Percentiles rank a stretch among this genome's conserved stretches.
Evolutionary conservation across 2,113 vertebrate genomes (phyloP).

Genomic region (Zosterops japonicus): DNA sequence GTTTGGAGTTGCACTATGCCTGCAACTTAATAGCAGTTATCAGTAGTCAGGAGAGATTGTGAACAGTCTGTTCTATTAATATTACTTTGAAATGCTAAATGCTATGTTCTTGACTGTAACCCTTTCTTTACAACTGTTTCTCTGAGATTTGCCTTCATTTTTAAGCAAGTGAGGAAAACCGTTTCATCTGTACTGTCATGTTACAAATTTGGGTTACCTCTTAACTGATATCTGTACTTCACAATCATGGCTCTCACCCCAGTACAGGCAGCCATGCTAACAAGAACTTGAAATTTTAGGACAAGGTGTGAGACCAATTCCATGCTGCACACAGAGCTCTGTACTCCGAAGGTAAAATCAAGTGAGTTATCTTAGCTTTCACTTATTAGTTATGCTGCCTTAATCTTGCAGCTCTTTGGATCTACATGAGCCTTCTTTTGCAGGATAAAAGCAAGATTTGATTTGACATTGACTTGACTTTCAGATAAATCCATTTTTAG

Average conservation of each 20-base stretch:
- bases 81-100: neutral
- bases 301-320: neutral
- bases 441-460: constrained; percentile 18
- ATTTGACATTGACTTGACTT: constrained; percentile 47
- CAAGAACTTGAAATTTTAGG: neutral
- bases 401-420: neutral
- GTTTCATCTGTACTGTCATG: neutral
- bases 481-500: constrained; percentile 10
- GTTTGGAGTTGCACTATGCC: neutral
- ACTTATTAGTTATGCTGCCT: neutral
- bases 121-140: neutral
- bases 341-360: neutral
- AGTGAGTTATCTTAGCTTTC: neutral
- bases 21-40: neutral
- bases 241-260: neutral
- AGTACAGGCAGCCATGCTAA: neutral
- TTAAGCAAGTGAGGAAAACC: neutral
- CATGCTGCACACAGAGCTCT: fast-evolving
- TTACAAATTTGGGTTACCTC: neutral
- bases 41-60: neutral
- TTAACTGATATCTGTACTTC: neutral
- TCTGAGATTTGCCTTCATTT: neutral
- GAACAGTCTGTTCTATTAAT: neutral
- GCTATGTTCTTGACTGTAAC: neutral
- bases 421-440: neutral